These are phyloP conservation scores for Bubalus kerabau DNA, from an alignment of 2,113 vertebrate species.

Conservation along the genomic window DNA sequence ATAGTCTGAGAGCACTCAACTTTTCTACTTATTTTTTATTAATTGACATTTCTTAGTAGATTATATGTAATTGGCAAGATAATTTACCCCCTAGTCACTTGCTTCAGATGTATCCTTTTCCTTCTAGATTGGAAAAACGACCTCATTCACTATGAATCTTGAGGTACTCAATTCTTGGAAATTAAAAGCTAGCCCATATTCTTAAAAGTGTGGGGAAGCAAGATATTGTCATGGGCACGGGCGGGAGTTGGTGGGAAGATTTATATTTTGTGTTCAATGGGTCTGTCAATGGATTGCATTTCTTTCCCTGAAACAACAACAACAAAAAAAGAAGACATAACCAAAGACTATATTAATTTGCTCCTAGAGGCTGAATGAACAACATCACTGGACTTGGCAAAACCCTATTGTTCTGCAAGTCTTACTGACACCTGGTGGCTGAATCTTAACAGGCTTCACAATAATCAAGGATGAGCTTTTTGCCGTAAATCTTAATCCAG, in stretches of 20 bases:
- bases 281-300: neutral
- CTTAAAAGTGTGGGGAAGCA: neutral
- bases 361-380: neutral
- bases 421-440: conserved; percentile 56
- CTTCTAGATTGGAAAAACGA: neutral
- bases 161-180: neutral
- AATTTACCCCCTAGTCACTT: neutral
- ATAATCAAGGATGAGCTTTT: neutral
- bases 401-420: neutral
- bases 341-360: neutral
- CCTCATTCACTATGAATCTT: neutral
- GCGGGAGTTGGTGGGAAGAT: neutral
- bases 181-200: neutral
- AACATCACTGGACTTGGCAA: neutral
- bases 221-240: neutral
- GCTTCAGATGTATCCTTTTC: neutral
- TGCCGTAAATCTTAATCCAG: neutral
- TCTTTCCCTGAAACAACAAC: neutral
- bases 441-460: neutral
- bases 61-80: neutral
- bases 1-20: neutral
- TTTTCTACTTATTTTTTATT: neutral
- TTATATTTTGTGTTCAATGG: neutral
- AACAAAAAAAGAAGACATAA: neutral
- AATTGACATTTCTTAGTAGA: neutral